Conservation (phyloP, 2,113 vertebrate species). For the Amphiprion ocellaris region DNA sequence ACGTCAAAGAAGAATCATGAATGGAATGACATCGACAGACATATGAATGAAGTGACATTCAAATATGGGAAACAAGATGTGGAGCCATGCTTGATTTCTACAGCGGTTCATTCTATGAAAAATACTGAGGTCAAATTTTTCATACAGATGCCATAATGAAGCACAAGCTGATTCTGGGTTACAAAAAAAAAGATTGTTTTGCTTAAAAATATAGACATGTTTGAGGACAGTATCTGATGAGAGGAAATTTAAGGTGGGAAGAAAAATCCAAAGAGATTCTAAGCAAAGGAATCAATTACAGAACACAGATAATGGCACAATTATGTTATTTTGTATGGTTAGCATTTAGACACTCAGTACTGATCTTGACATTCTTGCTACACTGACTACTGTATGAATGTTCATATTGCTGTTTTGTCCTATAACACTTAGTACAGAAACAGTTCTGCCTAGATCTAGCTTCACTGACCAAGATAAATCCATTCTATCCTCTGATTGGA, state of each 20-base stretch:
- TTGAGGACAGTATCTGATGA: not conserved
- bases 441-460: not conserved
- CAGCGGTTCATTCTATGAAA: not conserved
- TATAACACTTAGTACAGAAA: not conserved
- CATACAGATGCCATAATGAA: not conserved
- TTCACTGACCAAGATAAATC: not conserved
- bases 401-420: conserved; percentile 41
- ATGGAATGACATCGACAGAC: not conserved
- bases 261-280: not conserved
- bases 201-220: not conserved
- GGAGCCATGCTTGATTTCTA: not conserved
- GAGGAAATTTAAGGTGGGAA: not conserved
- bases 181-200: not conserved
- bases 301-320: not conserved
- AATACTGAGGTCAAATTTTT: not conserved
- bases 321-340: not conserved
- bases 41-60: conserved; percentile 3
- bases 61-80: not conserved
- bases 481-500: not conserved
- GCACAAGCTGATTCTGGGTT: not conserved
- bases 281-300: not conserved
- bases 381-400: conserved; percentile 32
- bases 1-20: not conserved
- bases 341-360: not conserved
- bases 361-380: conserved; percentile 37